phyloP scores from a whole-genome alignment of 2,113 vertebrate species.

The Zapornia atra region DNA sequence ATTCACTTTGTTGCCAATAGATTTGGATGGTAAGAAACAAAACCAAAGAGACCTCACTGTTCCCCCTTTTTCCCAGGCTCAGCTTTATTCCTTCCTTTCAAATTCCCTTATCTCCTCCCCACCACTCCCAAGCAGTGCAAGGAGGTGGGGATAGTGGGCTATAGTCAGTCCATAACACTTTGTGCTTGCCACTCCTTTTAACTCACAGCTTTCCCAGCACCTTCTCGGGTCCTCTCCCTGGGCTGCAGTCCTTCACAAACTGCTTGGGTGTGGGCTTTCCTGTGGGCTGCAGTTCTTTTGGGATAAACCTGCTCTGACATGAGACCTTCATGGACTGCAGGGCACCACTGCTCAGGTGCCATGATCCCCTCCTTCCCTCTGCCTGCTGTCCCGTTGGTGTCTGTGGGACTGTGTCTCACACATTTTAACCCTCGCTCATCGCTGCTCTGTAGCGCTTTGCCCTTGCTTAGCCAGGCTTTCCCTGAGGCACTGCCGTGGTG shows the following conservation, averaged over 20 bases:
- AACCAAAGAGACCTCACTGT: no score
- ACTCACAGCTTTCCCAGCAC: not conserved
- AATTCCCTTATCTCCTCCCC: not conserved
- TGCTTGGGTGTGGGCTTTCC: not conserved
- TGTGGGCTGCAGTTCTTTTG: not conserved
- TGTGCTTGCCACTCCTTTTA: not conserved
- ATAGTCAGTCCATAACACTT: not conserved
- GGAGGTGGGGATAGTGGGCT: not conserved
- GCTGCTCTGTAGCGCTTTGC: rapidly evolving
- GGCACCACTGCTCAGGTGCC: rapidly evolving
- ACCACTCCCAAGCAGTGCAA: rapidly evolving
- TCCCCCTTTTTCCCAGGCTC: not conserved
- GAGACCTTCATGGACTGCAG: no score
- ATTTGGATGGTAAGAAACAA: not conserved
- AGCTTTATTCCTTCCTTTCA: not conserved
- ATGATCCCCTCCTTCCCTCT: not conserved
- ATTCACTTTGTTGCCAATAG: not conserved
- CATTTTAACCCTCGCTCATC: not conserved
- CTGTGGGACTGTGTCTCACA: not conserved
- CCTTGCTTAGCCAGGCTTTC: not conserved
- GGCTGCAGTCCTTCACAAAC: not conserved
- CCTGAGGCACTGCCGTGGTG: rapidly evolving
- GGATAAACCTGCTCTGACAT: rapidly evolving
- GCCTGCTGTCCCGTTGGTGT: not conserved
- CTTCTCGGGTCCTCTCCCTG: not conserved